phyloP scores from a whole-genome alignment of 2,888 invertebrate genomes.

The Linnaemya tessellans region DNA sequence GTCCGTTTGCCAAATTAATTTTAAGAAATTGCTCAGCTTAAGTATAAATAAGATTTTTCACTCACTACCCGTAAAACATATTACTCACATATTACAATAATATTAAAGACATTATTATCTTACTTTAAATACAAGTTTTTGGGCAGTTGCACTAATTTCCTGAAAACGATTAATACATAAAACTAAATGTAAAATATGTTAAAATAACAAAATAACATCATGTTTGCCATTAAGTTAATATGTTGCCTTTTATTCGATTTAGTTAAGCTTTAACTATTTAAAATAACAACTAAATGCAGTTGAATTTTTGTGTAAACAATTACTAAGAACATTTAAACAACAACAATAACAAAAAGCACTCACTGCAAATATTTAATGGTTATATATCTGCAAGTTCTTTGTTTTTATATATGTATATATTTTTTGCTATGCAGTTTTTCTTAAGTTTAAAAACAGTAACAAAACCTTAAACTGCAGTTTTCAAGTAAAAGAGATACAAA shows the following conservation, averaged over 20 bases:
- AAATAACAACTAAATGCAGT: conserved; percentile 69
- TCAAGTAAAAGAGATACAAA: conserved; percentile 13
- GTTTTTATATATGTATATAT: not conserved
- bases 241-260: conserved; percentile 29
- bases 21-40: too few relatives aligned
- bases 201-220: conserved; percentile 27
- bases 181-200: conserved; percentile 5
- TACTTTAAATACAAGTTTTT: not conserved
- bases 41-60: too few relatives aligned
- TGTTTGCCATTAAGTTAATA: conserved; percentile 53
- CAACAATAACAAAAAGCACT: conserved; percentile 10
- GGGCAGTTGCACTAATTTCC: not conserved
- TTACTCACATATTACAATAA: too few relatives aligned
- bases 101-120: too few relatives aligned
- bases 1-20: too few relatives aligned
- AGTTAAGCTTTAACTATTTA: conserved; percentile 64
- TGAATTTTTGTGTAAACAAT: conserved; percentile 67
- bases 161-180: conserved; percentile 37
- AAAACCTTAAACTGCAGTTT: not conserved
- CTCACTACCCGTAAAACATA: too few relatives aligned
- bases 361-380: conserved; percentile 69
- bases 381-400: conserved; percentile 64
- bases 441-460: conserved; percentile 15
- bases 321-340: conserved; percentile 59
- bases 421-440: not conserved